Conservation (phyloP, 2,113 vertebrate species). For the Pygoscelis antarcticus region DNA sequence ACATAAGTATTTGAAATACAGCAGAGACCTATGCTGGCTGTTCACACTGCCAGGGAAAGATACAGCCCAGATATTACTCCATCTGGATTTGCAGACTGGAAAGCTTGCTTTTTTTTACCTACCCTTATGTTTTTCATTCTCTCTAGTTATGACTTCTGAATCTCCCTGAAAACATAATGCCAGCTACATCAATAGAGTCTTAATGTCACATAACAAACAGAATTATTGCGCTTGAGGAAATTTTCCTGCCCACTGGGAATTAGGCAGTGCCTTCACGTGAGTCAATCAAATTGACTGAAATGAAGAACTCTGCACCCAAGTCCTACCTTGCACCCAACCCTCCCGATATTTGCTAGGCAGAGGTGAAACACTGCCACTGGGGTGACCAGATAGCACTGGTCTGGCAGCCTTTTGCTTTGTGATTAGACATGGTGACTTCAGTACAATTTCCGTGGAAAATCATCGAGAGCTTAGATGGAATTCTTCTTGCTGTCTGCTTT, state of each 20-base stretch:
- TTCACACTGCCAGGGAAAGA: background rate
- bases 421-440: background rate
- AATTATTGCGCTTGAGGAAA: background rate
- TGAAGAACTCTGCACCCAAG: background rate
- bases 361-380: background rate
- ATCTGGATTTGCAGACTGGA: background rate
- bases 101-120: background rate
- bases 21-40: background rate
- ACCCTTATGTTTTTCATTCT: background rate
- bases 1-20: background rate
- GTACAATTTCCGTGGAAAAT: background rate
- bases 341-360: rapidly evolving
- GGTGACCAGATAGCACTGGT: background rate
- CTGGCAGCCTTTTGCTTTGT: background rate
- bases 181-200: background rate
- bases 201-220: background rate
- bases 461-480: background rate
- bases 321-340: background rate
- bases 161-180: background rate
- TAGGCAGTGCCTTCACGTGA: background rate
- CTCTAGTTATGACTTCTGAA: background rate
- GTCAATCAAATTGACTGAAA: background rate
- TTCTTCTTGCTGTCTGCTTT: background rate
- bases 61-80: background rate
- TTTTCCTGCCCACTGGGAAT: background rate